Percentiles rank a stretch among this genome's conserved stretches.
Evolutionary conservation across 2,797 vertebrate species (phyloP).

Genomic region (Malacoraja senta): DNA sequence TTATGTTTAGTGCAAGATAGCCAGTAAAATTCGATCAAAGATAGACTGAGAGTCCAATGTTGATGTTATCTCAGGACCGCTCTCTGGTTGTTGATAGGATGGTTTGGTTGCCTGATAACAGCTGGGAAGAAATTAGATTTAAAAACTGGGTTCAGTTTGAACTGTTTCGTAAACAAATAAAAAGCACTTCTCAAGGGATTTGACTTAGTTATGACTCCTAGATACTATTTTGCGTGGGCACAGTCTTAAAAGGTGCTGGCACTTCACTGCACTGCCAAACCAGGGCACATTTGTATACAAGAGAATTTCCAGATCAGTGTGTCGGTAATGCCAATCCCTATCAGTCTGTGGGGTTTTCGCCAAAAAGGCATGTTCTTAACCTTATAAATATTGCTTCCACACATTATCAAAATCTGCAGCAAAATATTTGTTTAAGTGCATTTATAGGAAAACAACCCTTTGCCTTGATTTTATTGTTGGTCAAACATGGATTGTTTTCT

Average conservation of each 20-base stretch:
- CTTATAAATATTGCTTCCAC: background rate
- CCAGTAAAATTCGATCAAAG: no score
- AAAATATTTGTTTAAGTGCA: background rate
- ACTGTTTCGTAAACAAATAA: background rate
- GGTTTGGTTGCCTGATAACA: no score
- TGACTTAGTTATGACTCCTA: background rate
- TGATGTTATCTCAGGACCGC: no score
- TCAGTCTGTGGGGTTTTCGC: background rate
- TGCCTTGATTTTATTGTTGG: background rate
- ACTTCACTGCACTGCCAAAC: no score
- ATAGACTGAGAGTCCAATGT: no score
- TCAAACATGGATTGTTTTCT: no score
- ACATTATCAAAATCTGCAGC: background rate
- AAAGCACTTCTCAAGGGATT: background rate
- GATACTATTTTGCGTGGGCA: no score
- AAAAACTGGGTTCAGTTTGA: background rate
- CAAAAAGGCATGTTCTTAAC: background rate
- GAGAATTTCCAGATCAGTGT: background rate
- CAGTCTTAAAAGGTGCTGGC: no score
- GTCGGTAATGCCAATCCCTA: background rate
- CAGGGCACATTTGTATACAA: no score
- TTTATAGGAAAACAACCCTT: background rate
- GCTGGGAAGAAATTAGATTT: background rate
- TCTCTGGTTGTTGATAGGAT: no score
- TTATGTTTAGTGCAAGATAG: no score